Base-by-base conservation (phyloP, 2,888 invertebrate genomes). In the Caenorhabditis wallacei region DNA sequence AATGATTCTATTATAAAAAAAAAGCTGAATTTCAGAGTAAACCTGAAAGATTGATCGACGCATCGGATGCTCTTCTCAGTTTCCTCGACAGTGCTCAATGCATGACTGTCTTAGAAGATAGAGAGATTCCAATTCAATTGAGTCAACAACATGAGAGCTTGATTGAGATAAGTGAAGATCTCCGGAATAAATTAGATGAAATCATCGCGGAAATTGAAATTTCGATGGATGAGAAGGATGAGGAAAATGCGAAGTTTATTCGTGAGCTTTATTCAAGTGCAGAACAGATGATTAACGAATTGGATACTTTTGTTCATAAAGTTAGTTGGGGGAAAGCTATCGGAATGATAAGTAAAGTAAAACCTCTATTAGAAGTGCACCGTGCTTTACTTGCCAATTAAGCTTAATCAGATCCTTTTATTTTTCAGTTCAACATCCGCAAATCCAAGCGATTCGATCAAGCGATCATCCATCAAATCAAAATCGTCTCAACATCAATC, bases 361-460 rank as follows among this genome's bases (percentile, higher is more conserved):
- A n/a, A n/a, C n/a, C n/a, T n/a, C n/a, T n/a, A n/a, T n/a, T n/a
- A n/a, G n/a, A n/a, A n/a, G n/a, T n/a, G n/a, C n/a, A n/a, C n/a
- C n/a, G n/a, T n/a, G n/a, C n/a, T n/a, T n/a, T n/a, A n/a, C n/a
- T n/a, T n/a, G n/a, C n/a, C n/a, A n/a, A n/a, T n/a, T n/a, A n/a
- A n/a, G n/a, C n/a, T n/a, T n/a, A n/a, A n/a, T n/a, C n/a, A n/a
- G n/a, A n/a, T n/a, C n/a, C n/a, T n/a, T 8, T 30, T 5, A 8
- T 30, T 40, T 40, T 59, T 40, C 59, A 59, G 59, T 59, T 59
- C 40, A 37, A 59, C 5, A 20, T 59, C 22, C 59, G 40, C 1
- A 7, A 10, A 13, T 22, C 40, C 20, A 20, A 59, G 16, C n/a
- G 59, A 37, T 18, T 59, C 22, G 59, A 59, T 11, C 20, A 40